These are phyloP conservation scores for Psittacula echo DNA, from an alignment of 2,797 vertebrate species.

Conservation along the genomic window DNA sequence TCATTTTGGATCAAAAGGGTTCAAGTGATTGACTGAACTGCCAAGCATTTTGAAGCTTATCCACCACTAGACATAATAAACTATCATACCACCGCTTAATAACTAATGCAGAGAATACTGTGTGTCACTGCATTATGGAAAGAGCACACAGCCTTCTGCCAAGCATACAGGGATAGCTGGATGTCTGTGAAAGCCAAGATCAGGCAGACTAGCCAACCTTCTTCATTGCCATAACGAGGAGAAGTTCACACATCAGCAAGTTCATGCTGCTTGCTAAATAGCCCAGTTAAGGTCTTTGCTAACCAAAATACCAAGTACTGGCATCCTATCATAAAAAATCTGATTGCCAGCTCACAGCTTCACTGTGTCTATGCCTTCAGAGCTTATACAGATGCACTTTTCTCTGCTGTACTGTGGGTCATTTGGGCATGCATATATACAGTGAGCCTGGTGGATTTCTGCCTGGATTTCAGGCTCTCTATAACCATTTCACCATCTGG, in stretches of 20 bases:
- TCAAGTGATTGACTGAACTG: neutral
- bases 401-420: neutral
- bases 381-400: neutral
- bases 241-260: neutral
- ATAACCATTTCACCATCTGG: neutral
- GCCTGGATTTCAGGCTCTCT: neutral
- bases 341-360: neutral
- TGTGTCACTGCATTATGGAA: neutral
- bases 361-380: neutral
- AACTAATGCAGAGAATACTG: neutral
- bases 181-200: neutral
- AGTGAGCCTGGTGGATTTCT: neutral
- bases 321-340: neutral
- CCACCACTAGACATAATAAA: neutral
- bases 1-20: neutral
- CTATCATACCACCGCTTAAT: neutral
- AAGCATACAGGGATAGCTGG: neutral
- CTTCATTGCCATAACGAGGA: neutral
- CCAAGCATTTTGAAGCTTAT: neutral
- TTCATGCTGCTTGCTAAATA: neutral
- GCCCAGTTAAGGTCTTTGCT: neutral
- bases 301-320: neutral
- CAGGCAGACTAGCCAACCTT: neutral
- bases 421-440: neutral
- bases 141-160: neutral